phyloP scores from a whole-genome alignment of 2,113 vertebrate species.

The Capra hircus region DNA sequence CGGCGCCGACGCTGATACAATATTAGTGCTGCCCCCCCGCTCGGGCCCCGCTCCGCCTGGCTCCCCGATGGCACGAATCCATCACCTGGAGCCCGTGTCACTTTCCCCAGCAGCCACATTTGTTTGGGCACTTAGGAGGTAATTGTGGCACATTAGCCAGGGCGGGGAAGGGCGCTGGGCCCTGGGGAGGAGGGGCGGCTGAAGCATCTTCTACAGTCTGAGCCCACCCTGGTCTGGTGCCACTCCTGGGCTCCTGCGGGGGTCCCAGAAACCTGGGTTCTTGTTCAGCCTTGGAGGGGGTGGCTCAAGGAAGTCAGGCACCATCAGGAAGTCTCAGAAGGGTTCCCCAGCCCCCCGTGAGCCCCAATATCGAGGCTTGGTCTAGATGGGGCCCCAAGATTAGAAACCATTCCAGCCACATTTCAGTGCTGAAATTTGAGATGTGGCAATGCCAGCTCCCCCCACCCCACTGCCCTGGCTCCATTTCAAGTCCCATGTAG shows the following conservation, averaged over 20 bases:
- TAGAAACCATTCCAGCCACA: background rate
- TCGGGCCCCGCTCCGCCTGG: slow-evolving; percentile 76
- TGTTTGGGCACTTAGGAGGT: slow-evolving; percentile 99
- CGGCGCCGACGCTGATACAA: slow-evolving; percentile 87
- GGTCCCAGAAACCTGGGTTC: background rate
- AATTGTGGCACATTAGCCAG: slow-evolving; percentile 99
- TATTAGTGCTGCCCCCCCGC: slow-evolving; percentile 94
- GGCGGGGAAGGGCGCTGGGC: slow-evolving; percentile 62
- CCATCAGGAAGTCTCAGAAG: background rate
- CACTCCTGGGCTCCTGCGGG: background rate
- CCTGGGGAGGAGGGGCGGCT: background rate
- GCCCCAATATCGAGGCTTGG: background rate
- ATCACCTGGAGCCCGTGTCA: slow-evolving; percentile 99
- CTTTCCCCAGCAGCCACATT: slow-evolving; percentile 95
- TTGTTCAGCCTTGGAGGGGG: background rate
- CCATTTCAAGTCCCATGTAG: background rate
- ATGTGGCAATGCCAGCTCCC: background rate
- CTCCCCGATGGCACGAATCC: slow-evolving; percentile 96
- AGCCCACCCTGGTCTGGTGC: background rate
- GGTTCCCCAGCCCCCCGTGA: background rate
- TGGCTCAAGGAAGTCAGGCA: background rate
- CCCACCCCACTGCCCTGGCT: background rate
- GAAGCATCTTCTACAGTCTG: background rate
- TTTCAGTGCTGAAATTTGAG: background rate
- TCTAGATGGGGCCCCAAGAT: background rate